Base-by-base conservation (phyloP, 2,888 invertebrate genomes). In the Oeneis ivallda region DNA sequence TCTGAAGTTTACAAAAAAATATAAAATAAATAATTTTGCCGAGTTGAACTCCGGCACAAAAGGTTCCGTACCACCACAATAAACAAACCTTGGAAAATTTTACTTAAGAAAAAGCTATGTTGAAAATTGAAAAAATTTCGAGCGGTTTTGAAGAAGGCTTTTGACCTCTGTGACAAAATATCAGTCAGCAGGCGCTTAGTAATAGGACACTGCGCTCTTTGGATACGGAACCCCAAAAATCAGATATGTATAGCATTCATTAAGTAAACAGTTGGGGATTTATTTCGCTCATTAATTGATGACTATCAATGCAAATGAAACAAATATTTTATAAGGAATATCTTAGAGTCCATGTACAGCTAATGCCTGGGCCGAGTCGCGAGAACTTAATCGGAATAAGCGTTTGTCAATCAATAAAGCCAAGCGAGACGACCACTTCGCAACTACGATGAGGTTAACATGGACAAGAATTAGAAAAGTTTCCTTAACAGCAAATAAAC, bases 391-490 rank as follows among this genome's bases (percentile, higher is more conserved):
- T 87, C 84, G 84, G 84, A 85, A 81, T 84, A 84, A 82, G 83
- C 82, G 85, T 87, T 89, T 90, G 89, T 90, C 90, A 89, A 90
- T 89, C 89, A 89, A 88, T 89, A 89, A 89, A 89, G 77, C 78
- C 70, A 74, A 82, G 75, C 78, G 78, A 78, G 81, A 79, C 76
- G 78, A 78, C 74, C 83, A 82, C 81, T 84, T 82, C 82, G 81
- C 80, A 75, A 68, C 69, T 64, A 15, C 66, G 72, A 74, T 67
- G 62, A 74, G 49, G 76, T 64, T 83, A 76, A 66, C 73, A 69
- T 82, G 86, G 90, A 89, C 75, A 79, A 67, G 77, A 65, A 72
- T 53, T 4, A 47, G 56, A 37, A 41, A 59, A 59, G 6, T 15
- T 50, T 52, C 8, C 9, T 15, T 6, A 7, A 52, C 37, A 37